Evolutionary conservation across 2,888 invertebrate species (phyloP).

Genomic region (Sialis fuliginosa): DNA sequence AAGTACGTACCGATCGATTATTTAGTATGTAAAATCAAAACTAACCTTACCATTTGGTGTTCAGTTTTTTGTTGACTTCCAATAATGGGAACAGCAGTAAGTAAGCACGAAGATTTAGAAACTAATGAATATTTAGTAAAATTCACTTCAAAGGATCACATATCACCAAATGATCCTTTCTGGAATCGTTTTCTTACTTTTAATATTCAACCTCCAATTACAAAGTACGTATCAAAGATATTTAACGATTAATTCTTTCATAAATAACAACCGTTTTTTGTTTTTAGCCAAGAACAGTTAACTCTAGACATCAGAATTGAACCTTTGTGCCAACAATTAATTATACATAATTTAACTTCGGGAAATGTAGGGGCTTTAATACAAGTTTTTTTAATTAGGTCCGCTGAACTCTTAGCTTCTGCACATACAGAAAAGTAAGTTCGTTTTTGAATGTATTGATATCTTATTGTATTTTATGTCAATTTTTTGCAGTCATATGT

Average conservation of each 20-base stretch:
- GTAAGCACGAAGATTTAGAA: constrained; percentile 60
- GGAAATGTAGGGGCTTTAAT: constrained; percentile 83
- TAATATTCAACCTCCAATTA: constrained; percentile 65
- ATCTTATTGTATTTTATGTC: neutral
- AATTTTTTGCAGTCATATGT: constrained; percentile 39
- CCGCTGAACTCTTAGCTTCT: constrained; percentile 66
- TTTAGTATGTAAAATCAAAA: neutral
- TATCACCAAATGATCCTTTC: constrained; percentile 74
- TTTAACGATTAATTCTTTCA: constrained; percentile 1
- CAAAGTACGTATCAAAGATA: constrained; percentile 35
- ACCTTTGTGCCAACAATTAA: constrained; percentile 49
- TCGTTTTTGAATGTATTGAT: constrained; percentile 1
- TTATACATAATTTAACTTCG: constrained; percentile 71
- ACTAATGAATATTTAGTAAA: constrained; percentile 62
- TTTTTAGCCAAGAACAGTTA: constrained; percentile 57
- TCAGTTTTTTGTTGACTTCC: neutral
- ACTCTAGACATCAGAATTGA: constrained; percentile 67
- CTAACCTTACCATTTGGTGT: constrained; percentile 6
- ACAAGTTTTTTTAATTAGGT: constrained; percentile 66
- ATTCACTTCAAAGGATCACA: constrained; percentile 63
- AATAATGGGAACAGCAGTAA: constrained; percentile 65
- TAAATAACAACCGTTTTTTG: neutral
- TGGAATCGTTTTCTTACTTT: constrained; percentile 91
- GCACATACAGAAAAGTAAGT: constrained; percentile 79
- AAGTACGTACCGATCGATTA: too few relatives aligned